Evolutionary conservation across 2,113 vertebrate species (phyloP).

Genomic region (Clarias macrocephalus): DNA sequence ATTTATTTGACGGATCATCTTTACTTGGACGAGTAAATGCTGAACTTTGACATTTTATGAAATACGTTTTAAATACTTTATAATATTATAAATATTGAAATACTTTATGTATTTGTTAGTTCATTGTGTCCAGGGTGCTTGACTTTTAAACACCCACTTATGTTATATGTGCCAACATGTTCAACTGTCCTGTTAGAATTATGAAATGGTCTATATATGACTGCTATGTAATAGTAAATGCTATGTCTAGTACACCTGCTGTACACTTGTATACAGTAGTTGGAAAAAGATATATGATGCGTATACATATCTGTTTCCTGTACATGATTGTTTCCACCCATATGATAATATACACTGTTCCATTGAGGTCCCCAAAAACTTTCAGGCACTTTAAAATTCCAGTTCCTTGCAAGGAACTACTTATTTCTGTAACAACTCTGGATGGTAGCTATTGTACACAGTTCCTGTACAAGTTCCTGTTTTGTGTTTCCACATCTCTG

Average conservation of each 20-base stretch:
- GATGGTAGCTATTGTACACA: not conserved
- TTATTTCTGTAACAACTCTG: not conserved
- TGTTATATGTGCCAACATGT: not conserved
- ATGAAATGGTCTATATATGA: not conserved
- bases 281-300: not conserved
- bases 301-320: not conserved
- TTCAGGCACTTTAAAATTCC: not conserved
- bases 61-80: not conserved
- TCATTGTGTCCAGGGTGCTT: not conserved
- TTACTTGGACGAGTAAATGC: not conserved
- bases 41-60: not conserved
- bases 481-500: not conserved
- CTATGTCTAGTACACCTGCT: not conserved
- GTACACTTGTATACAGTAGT: not conserved
- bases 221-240: not conserved
- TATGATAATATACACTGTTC: not conserved
- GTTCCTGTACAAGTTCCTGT: not conserved
- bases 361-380: not conserved
- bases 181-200: not conserved
- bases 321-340: not conserved
- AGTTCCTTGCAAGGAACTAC: not conserved
- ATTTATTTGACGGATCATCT: not conserved
- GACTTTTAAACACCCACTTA: not conserved
- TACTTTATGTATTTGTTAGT: not conserved
- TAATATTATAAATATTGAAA: too few species aligned